A percentile compares a stretch with the other conserved stretches of the same genome.
These are phyloP conservation scores for Catocala fraxini DNA, from an alignment of 2,888 invertebrate genomes.

Conservation along the genomic window DNA sequence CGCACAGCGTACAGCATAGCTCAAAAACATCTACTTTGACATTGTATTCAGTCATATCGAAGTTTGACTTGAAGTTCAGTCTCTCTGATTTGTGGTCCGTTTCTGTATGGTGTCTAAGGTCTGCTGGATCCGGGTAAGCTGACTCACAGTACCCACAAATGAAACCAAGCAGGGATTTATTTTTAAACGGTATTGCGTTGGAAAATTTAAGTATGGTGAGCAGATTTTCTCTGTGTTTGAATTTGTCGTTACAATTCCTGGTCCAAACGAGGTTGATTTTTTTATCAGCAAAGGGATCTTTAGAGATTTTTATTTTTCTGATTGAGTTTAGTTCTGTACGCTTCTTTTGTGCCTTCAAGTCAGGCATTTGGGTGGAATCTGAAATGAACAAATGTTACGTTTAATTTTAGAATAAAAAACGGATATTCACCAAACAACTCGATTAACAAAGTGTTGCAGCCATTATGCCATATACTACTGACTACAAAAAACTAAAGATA, in stretches of 20 bases:
- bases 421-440: no score
- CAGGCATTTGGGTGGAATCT: constrained; percentile 60
- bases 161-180: constrained; percentile 70
- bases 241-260: constrained; percentile 52
- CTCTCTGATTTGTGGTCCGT: constrained; percentile 61
- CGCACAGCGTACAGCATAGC: constrained; percentile 65
- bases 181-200: constrained; percentile 73
- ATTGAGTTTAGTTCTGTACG: constrained; percentile 26
- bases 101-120: constrained; percentile 63
- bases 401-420: no score
- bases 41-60: constrained; percentile 67
- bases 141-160: constrained; percentile 72
- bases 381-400: constrained; percentile 23
- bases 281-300: constrained; percentile 27
- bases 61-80: constrained; percentile 60
- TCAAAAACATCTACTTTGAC: constrained; percentile 69
- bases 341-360: constrained; percentile 41
- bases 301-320: constrained; percentile 50
- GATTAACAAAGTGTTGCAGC: no score
- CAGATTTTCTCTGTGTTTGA: constrained; percentile 72
- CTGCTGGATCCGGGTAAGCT: constrained; percentile 68
- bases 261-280: constrained; percentile 62
- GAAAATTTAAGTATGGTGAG: constrained; percentile 69
- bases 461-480: no score
- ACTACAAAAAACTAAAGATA: no score